Conservation (phyloP, 2,113 vertebrate genomes). For the Uria aalge region DNA sequence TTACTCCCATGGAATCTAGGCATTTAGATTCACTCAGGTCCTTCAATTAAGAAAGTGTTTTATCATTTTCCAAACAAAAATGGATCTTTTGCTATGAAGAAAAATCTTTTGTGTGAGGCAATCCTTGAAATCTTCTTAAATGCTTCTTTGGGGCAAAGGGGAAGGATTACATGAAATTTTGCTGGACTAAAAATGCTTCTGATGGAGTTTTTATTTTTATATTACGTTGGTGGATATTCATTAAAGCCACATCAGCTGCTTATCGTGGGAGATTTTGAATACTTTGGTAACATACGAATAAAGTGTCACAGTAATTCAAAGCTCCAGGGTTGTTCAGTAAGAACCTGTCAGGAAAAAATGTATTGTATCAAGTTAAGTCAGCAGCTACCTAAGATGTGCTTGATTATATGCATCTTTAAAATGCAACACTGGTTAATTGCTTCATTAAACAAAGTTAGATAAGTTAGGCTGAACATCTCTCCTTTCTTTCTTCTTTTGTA, state of each 20-base stretch:
- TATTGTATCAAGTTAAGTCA: background rate
- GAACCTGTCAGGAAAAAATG: constrained; percentile 30
- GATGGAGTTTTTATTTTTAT: constrained; percentile 48
- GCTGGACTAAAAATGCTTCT: constrained; percentile 17
- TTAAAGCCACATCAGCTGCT: constrained; percentile 53
- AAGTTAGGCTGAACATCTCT: background rate
- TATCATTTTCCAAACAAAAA: background rate
- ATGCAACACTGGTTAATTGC: background rate
- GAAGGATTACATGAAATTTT: constrained; percentile 3
- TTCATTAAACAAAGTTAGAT: background rate
- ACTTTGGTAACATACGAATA: background rate
- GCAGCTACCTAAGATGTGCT: background rate
- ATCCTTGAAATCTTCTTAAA: background rate
- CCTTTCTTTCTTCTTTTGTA: background rate
- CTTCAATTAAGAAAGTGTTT: background rate
- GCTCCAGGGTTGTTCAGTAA: background rate
- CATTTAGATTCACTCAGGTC: background rate
- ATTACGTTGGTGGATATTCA: constrained; percentile 38
- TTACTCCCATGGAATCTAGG: background rate
- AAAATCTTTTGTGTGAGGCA: background rate
- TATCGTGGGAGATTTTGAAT: constrained; percentile 31
- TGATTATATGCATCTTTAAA: background rate
- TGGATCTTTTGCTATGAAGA: background rate
- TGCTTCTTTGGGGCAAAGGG: background rate
- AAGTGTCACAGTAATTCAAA: constrained; percentile 30